Percentiles rank a stretch among this genome's conserved stretches.
phyloP scores from a whole-genome alignment of 2,113 vertebrate genomes.

The Serinus canaria region DNA sequence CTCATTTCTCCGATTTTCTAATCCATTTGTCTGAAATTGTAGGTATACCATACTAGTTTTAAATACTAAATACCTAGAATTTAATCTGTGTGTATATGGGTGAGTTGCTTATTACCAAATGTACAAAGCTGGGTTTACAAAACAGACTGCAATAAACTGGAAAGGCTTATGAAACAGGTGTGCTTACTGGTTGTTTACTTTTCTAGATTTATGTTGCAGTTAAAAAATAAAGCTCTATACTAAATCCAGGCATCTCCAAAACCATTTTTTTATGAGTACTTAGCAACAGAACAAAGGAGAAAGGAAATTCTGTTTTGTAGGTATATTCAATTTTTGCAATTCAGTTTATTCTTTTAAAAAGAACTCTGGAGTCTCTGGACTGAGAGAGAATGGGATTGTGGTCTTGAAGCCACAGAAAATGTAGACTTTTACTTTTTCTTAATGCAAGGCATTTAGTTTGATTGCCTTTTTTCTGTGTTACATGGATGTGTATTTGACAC shows the following conservation, averaged over 20 bases:
- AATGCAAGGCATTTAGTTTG: not conserved
- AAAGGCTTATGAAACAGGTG: not conserved
- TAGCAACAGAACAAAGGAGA: not conserved
- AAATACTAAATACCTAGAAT: not conserved
- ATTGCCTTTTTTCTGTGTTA: not conserved
- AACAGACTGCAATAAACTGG: not conserved
- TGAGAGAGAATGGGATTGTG: not conserved
- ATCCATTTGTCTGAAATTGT: not conserved
- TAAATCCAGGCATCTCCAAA: not conserved
- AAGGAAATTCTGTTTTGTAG: not conserved
- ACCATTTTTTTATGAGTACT: accelerated
- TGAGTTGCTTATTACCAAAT: not conserved
- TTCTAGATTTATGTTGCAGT: not conserved
- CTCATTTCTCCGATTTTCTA: not conserved
- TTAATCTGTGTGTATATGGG: not conserved
- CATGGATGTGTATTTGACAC: not conserved
- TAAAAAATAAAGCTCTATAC: not conserved
- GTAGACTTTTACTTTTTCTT: not conserved
- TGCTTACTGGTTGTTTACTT: not conserved
- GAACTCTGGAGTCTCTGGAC: not conserved
- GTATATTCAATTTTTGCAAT: not conserved
- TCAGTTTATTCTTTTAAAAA: not conserved
- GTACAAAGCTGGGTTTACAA: not conserved
- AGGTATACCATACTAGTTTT: not conserved
- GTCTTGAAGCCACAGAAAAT: not conserved